These are phyloP conservation scores for Salminus brasiliensis DNA, from an alignment of 2,113 vertebrate species.

Conservation along the genomic window DNA sequence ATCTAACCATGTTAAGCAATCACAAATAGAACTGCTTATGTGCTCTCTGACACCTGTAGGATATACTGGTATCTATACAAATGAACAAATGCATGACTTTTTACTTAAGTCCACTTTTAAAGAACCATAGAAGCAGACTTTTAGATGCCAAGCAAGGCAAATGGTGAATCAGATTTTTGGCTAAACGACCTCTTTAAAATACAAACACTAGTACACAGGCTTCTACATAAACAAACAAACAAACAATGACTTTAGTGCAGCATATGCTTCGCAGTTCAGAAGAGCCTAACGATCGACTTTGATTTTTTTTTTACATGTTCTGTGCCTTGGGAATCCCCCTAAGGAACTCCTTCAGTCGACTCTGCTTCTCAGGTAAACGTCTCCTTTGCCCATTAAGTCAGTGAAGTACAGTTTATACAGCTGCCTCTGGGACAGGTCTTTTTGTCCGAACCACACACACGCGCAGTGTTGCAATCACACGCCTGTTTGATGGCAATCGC, in stretches of 20 bases:
- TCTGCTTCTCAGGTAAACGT: slow-evolving; percentile 61
- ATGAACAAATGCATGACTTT: too few species aligned
- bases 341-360: slow-evolving; percentile 27
- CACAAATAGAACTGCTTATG: too few species aligned
- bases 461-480: slow-evolving; percentile 48
- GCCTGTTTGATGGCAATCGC: slow-evolving; percentile 57
- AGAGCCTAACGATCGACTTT: background rate
- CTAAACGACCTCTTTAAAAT: background rate
- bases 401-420: slow-evolving; percentile 64
- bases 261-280: slow-evolving; percentile 44
- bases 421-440: slow-evolving; percentile 48
- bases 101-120: too few species aligned
- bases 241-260: slow-evolving; percentile 3
- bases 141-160: too few species aligned
- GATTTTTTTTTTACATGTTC: slow-evolving; percentile 16
- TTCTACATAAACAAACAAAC: background rate
- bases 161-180: too few species aligned
- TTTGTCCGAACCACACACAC: slow-evolving; percentile 52
- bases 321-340: slow-evolving; percentile 33
- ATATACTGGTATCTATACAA: too few species aligned
- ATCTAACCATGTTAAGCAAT: too few species aligned
- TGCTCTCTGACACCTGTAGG: too few species aligned
- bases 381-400: slow-evolving; percentile 56
- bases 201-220: background rate
- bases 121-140: too few species aligned